Conservation (phyloP, 2,797 vertebrate genomes). For the Gambusia yucatana region DNA sequence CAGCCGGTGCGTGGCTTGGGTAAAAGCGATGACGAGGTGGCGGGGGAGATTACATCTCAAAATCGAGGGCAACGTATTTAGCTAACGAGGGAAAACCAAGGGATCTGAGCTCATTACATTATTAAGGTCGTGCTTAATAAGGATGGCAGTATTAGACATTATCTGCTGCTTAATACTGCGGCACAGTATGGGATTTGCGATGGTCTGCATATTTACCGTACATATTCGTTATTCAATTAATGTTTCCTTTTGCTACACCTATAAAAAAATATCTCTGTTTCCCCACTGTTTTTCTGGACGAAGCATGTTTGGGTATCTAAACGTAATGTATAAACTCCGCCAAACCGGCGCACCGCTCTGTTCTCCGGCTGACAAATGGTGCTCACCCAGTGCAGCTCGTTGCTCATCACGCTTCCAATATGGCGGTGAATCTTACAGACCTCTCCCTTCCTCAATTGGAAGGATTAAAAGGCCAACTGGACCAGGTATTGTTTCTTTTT, state of each 20-base stretch:
- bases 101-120: not conserved
- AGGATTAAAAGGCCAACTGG: constrained; percentile 90
- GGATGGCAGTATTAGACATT: not conserved
- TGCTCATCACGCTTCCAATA: constrained; percentile 65
- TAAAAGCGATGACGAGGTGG: not conserved
- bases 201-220: not conserved
- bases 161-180: not conserved
- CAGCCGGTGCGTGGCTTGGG: not conserved
- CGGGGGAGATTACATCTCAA: not conserved
- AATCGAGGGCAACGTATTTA: not conserved
- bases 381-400: not conserved
- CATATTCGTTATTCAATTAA: not conserved
- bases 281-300: not conserved
- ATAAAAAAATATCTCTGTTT: not conserved
- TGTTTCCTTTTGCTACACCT: not conserved
- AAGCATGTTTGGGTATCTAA: not conserved
- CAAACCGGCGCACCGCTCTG: not conserved
- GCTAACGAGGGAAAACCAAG: too few species aligned
- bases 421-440: constrained; percentile 90
- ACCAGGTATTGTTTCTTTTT: constrained; percentile 80
- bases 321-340: not conserved
- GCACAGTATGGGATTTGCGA: not conserved
- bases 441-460: constrained; percentile 90
- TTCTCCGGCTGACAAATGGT: not conserved
- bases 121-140: not conserved